Percentiles rank a stretch among this genome's conserved stretches.
These are phyloP conservation scores for Stegodyphus mimosarum DNA, from an alignment of 1,140 invertebrate genomes.

Conservation along the genomic window DNA sequence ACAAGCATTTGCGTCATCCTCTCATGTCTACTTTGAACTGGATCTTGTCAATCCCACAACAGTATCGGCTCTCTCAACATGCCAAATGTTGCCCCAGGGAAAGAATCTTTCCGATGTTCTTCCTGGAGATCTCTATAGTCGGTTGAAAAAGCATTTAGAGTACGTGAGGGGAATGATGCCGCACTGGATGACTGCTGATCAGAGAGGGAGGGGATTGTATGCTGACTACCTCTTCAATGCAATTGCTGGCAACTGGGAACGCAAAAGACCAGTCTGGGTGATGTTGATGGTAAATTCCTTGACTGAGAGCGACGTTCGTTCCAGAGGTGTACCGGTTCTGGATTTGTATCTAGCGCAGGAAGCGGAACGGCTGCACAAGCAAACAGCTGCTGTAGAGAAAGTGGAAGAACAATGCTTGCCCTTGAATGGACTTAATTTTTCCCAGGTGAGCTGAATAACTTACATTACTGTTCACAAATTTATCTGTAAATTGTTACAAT, in stretches of 20 bases:
- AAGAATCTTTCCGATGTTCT: slow-evolving; percentile 70
- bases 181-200: slow-evolving; percentile 71
- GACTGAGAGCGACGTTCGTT: slow-evolving; percentile 72
- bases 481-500: too few species aligned
- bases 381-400: slow-evolving; percentile 72
- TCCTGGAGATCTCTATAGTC: slow-evolving; percentile 69
- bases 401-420: slow-evolving; percentile 74
- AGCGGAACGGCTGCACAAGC: slow-evolving; percentile 70
- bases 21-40: slow-evolving; percentile 73
- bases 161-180: slow-evolving; percentile 71
- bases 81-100: slow-evolving; percentile 71
- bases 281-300: slow-evolving; percentile 74
- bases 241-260: slow-evolving; percentile 73
- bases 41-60: slow-evolving; percentile 72
- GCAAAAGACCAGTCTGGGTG: slow-evolving; percentile 73
- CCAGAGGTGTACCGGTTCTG: slow-evolving; percentile 72
- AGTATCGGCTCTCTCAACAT: slow-evolving; percentile 69
- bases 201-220: slow-evolving; percentile 70
- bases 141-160: slow-evolving; percentile 71
- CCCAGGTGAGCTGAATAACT: slow-evolving; percentile 68
- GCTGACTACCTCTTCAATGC: slow-evolving; percentile 72
- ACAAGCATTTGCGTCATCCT: slow-evolving; percentile 70
- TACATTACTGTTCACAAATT: too few species aligned
- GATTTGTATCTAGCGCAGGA: slow-evolving; percentile 73
- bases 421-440: slow-evolving; percentile 72